Conservation (phyloP, 2,113 vertebrate species). For the Thomomys bottae region DNA sequence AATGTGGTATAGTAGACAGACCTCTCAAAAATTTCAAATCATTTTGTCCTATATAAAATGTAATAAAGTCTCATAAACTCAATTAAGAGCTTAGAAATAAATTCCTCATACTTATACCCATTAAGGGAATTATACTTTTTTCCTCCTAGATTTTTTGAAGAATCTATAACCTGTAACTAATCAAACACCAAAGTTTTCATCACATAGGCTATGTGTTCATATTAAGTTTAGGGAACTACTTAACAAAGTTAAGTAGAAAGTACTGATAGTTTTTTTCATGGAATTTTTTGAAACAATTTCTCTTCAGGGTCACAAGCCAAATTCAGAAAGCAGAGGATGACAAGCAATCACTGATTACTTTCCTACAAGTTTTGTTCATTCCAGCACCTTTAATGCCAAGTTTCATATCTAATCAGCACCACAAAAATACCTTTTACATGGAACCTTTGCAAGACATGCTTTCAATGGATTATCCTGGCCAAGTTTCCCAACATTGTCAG, state of each 20-base stretch:
- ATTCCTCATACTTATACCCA: constrained; percentile 3
- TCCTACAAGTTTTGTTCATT: not conserved
- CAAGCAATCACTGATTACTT: not conserved
- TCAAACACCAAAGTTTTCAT: constrained; percentile 16
- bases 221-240: not conserved
- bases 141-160: not conserved
- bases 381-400: not conserved
- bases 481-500: not conserved
- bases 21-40: constrained; percentile 3
- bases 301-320: not conserved
- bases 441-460: not conserved
- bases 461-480: not conserved
- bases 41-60: not conserved
- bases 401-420: not conserved
- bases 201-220: not conserved
- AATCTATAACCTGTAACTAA: not conserved
- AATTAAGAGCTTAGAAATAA: constrained; percentile 7
- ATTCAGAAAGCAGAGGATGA: not conserved
- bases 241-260: not conserved
- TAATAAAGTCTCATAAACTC: not conserved
- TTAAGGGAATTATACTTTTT: not conserved
- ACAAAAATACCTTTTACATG: not conserved
- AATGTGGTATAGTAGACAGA: not conserved
- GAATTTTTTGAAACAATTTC: not conserved
- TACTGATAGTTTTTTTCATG: not conserved